These are phyloP conservation scores for Drosophila koepferae DNA, from an alignment of 2,888 invertebrate genomes.

Conservation along the genomic window DNA sequence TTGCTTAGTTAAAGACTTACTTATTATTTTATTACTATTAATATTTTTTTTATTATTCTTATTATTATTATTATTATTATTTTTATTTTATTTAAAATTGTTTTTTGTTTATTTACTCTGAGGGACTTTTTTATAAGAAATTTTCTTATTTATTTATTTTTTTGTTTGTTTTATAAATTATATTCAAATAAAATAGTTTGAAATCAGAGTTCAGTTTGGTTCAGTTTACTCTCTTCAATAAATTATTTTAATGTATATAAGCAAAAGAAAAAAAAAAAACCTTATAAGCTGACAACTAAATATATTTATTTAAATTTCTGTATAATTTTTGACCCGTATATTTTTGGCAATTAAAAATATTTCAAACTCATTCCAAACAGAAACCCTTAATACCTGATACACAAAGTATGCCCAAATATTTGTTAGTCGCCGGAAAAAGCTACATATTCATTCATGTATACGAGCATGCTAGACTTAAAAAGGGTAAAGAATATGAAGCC, in stretches of 20 bases:
- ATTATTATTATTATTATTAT: no score
- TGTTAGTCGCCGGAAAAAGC: background rate
- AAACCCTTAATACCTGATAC: background rate
- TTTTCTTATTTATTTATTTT: no score
- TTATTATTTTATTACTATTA: no score
- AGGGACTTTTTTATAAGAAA: no score
- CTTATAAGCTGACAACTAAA: background rate
- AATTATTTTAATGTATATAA: background rate
- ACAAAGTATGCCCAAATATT: background rate
- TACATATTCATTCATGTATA: background rate
- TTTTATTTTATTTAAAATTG: no score
- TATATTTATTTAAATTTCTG: background rate
- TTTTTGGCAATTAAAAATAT: background rate
- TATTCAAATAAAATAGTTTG: background rate
- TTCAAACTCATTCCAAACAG: no score
- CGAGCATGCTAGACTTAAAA: constrained; percentile 8
- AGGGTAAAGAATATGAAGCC: constrained; percentile 5
- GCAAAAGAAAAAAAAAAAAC: background rate
- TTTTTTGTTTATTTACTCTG: no score
- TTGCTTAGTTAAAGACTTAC: no score
- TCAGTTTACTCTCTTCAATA: background rate
- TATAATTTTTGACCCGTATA: background rate
- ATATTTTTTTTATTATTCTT: no score
- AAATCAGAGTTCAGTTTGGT: background rate
- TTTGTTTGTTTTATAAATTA: background rate